Evolutionary conservation across 2,797 vertebrate genomes (phyloP), one percentile per base, ranked within the genome.

Genomic region (Takifugu ocellatus): DNA sequence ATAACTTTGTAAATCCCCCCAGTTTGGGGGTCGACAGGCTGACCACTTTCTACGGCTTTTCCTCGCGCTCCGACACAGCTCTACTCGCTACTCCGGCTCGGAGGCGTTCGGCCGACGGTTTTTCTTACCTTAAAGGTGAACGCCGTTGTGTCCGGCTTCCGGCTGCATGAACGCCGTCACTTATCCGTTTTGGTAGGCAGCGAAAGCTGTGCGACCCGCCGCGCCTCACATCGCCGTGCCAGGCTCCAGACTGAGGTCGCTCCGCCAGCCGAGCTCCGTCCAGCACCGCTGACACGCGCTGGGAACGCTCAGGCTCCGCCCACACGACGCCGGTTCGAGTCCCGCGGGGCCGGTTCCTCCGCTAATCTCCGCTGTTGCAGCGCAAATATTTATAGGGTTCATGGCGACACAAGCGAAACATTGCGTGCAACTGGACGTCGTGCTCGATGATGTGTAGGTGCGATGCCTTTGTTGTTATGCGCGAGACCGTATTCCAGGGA

Each of bases 241-340:
- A 83, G 76, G 72, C 78, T 79, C 75, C 84, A 75, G 72, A 88
- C 82, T 88, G 86, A 69, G 78, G 69, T 10, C n/a, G 70, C 56
- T 2, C 61, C 33, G 83, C 61, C 70, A 27, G 2, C 72, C 69
- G 59, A 69, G 21, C 61, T 61, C 59, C 77, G 75, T 81, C 72
- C 81, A 77, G 84, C 75, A 83, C 76, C 84, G 78, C 63, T 51
- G 16, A 70, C 54, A 60, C 15, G 75, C 51, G 81, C 82, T 81
- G 87, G 82, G 83, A 82, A 70, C 85, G 61, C 68, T 63, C 79
- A 71, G 6, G 27, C 87, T 77, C 86, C 87, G 82, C 88, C 88
- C 83, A 77, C 70, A 21, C 17, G 57, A 51, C 55, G 61, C 67
- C 12, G 3, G 24, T 0, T 4, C 8, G 7, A 59, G 59, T 43